Evolutionary conservation across 2,113 vertebrate species (phyloP), one percentile per base, ranked within the genome.

Genomic region (Mixornis gularis): DNA sequence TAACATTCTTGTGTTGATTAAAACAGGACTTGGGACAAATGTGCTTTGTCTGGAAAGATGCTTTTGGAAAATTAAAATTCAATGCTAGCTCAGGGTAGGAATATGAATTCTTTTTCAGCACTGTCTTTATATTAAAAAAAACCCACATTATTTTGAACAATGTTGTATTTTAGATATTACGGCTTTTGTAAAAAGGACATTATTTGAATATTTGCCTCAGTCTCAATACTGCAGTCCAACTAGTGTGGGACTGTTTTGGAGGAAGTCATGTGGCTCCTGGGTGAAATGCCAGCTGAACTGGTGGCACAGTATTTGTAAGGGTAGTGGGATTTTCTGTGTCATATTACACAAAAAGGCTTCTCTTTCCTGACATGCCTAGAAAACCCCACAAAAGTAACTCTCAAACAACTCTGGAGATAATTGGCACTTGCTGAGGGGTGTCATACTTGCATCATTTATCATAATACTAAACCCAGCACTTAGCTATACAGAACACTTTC

Each of bases 251-350:
- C 13, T 17, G 70, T 65, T 72, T 79, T 30, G 76, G 34, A 86
- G 41, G 21, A 80, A 63, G 13, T 6, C 11, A 1, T 56, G 48
- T 1, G 16, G 41, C 30, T 66, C 0, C 0, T 38, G 60, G n/a
- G 16, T 72, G 69, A 79, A 85, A 64, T 27, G 46, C 21, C 36
- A 55, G 15, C 41, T 72, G 32, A 51, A 53, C 2, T 46, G 34
- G 16, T 4, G 69, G 36, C 62, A 60, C 1, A 5, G 27, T 26
- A 27, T 32, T 51, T 60, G 1, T 21, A 58, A 77, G 12, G 14
- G 55, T 58, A 44, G 25, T 49, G 46, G 4, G 26, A 38, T 16
- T 29, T 11, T 36, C 30, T 48, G 14, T 49, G 21, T 13, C 65
- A 29, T 26, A 18, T 12, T 70, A 13, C 36, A 29, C 7, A 82